Base-by-base conservation (phyloP, 1,140 invertebrate genomes). In the Globodera ellingtonae region DNA sequence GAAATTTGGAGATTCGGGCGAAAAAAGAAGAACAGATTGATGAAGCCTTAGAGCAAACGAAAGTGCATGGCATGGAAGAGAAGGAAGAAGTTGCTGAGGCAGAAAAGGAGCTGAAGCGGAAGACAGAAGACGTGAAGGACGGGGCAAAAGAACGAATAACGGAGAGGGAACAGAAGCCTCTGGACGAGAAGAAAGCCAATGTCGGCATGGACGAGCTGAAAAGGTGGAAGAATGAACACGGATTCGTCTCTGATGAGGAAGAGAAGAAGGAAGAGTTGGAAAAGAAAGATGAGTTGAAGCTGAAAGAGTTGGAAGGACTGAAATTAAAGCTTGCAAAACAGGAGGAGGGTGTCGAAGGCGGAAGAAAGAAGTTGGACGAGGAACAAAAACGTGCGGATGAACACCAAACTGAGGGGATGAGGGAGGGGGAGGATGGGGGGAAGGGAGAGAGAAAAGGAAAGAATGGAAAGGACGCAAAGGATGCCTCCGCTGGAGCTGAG, bases 21-120 rank as follows among this genome's bases (percentile, higher is more conserved):
- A 47, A 71, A 76, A 76, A 48, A 47, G 46, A 76, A 9, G 65
- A 76, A 76, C 56, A 62, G 65, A 35, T 8, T 47, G 52, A 59
- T 18, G 7, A 46, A 59, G n/a, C 13, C 35, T 3, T 46, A 65
- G 8, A 15, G 52, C 0, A 50, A 50, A n/a, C 35, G 46, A 35
- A 73, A 8, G 75, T 15, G 35, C 4, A 75, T 6, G 18, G 74
- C 78, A 78, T 72, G 62, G 48, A 74, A 8, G 24, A 52, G 18
- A 75, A 52, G n/a, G 47, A 6, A 18, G 50, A 75, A 21, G 46
- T 0, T 7, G 8, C 15, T 44, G 50, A 24, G 70, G 24, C 50
- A 74, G 62, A 4, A 50, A 62, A 15, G 21, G 72, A 74, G 46
- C 44, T 13, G 35, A 73, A 74, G 6, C 21, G 72, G 46, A 72